Percentiles rank a stretch among this genome's conserved stretches.
These are phyloP conservation scores for Chrysocyon brachyurus DNA, from an alignment of 2,797 vertebrate species.

Conservation along the genomic window DNA sequence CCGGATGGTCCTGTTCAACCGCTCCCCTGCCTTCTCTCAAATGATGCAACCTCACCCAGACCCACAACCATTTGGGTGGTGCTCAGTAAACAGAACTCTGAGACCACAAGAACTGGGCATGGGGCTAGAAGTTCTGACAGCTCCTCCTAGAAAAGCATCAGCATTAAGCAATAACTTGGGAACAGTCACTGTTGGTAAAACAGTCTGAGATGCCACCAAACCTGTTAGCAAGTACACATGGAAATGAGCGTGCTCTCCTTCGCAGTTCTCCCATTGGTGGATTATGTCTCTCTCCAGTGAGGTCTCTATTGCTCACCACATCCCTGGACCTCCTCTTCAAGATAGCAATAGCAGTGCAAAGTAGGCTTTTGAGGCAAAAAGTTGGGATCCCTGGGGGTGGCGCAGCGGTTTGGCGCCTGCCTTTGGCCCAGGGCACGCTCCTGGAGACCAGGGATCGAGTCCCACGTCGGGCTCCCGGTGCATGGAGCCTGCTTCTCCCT, in stretches of 20 bases:
- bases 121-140: neutral
- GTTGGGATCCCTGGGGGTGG: too few species aligned
- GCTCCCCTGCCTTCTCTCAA: neutral
- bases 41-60: neutral
- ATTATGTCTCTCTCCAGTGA: neutral
- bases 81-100: neutral
- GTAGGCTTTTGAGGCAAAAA: neutral
- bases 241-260: neutral
- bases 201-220: neutral
- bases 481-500: too few species aligned
- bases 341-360: neutral
- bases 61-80: neutral
- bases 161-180: neutral
- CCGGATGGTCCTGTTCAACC: neutral
- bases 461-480: too few species aligned
- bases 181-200: neutral
- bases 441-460: too few species aligned
- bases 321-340: neutral
- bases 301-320: neutral
- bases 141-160: neutral
- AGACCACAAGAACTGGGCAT: rapidly evolving
- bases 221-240: neutral
- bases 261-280: neutral
- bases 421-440: too few species aligned
- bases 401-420: too few species aligned